Evolutionary conservation across 2,888 invertebrate genomes (phyloP).

Genomic region (Biston stratarius): DNA sequence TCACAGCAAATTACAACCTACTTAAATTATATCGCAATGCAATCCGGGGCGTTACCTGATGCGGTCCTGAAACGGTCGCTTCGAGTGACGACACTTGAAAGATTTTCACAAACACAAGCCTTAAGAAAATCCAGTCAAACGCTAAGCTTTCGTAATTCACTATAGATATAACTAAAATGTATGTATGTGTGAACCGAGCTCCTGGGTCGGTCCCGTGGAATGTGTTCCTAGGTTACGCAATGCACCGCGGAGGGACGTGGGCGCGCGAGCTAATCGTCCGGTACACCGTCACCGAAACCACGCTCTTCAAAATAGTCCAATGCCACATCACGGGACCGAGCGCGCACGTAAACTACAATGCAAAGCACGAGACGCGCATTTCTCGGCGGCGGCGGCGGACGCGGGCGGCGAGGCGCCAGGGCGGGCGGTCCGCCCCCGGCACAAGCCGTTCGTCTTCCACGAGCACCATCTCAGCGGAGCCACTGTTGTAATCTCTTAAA

Average conservation of each 20-base stretch:
- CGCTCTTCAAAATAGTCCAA: slow-evolving; percentile 16
- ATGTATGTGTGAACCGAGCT: background rate
- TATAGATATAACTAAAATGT: background rate
- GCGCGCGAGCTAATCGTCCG: background rate
- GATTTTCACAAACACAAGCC: background rate
- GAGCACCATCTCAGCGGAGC: background rate
- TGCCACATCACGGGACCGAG: slow-evolving; percentile 5
- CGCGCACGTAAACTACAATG: slow-evolving; percentile 9
- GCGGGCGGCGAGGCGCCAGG: slow-evolving; percentile 2
- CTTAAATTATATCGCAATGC: background rate
- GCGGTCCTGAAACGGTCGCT: background rate
- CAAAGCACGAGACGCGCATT: slow-evolving; percentile 1
- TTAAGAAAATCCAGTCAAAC: background rate
- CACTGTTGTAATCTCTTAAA: background rate
- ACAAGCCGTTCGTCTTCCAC: background rate
- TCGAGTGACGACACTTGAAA: background rate
- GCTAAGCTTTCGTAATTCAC: background rate
- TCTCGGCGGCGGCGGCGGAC: slow-evolving; percentile 5
- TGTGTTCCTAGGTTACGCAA: slow-evolving; percentile 13
- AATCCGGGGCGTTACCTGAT: background rate
- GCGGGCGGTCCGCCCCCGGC: slow-evolving; percentile 4
- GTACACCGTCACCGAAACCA: slow-evolving; percentile 9
- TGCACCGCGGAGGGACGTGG: slow-evolving; percentile 3
- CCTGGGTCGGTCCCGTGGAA: background rate
- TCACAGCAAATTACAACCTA: background rate